phyloP scores from a whole-genome alignment of 2,113 vertebrate genomes.

The Gasterosteus nipponicus region DNA sequence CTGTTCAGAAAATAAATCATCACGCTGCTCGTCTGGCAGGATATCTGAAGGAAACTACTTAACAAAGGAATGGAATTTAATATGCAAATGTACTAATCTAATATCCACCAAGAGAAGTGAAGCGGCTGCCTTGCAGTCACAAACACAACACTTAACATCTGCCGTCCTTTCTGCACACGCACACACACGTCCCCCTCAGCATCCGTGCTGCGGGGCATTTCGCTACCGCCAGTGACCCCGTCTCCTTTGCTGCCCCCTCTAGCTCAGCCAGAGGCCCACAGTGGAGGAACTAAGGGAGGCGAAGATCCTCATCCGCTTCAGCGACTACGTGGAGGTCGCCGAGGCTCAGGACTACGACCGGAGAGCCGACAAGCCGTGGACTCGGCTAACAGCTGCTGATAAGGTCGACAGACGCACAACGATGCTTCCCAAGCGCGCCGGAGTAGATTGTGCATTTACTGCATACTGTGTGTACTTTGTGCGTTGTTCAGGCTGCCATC shows the following conservation, averaged over 20 bases:
- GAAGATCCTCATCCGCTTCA: conserved; percentile 98
- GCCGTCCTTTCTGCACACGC: background rate
- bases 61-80: background rate
- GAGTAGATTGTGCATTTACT: background rate
- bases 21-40: background rate
- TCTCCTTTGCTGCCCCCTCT: background rate
- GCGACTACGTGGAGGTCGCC: conserved; percentile 97
- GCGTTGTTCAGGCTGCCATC: conserved; percentile 90
- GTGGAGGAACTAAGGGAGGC: conserved; percentile 96
- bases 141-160: background rate
- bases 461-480: conserved; percentile 12
- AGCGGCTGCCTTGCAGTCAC: background rate
- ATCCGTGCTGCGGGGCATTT: too few species aligned
- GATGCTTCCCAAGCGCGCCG: background rate
- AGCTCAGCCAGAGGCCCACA: conserved; percentile 97
- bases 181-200: background rate
- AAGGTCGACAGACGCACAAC: conserved; percentile 81
- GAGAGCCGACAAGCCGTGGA: conserved; percentile 98
- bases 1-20: background rate
- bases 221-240: background rate
- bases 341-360: conserved; percentile 98
- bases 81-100: too few species aligned
- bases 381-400: conserved; percentile 93
- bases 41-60: background rate
- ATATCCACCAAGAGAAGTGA: background rate